A percentile compares a stretch with the other conserved stretches of the same genome.
Evolutionary conservation across 2,888 invertebrate genomes (phyloP).

Genomic region (Tipula lateralis): DNA sequence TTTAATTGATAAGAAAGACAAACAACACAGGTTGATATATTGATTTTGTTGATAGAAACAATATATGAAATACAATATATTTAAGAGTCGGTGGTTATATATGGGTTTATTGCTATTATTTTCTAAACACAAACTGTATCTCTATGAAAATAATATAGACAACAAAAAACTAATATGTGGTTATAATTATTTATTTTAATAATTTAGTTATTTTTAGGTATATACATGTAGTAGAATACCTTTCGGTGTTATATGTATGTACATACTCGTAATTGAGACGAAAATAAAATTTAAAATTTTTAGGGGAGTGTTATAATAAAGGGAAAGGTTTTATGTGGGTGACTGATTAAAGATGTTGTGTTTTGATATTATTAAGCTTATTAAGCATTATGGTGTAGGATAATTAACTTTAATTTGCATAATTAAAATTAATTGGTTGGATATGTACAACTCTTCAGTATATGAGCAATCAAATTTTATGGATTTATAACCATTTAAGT

Average conservation of each 20-base stretch:
- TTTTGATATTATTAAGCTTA: background rate
- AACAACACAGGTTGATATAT: slow-evolving; percentile 19
- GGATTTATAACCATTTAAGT: background rate
- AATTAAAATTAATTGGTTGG: background rate
- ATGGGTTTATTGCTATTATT: slow-evolving; percentile 9
- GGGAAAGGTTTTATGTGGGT: background rate
- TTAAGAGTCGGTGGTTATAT: slow-evolving; percentile 11
- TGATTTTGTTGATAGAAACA: background rate
- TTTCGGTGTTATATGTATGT: too few relatives aligned
- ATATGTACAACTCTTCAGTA: background rate
- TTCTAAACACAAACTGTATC: background rate
- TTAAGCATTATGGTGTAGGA: background rate
- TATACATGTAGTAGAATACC: background rate
- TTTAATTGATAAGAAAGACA: slow-evolving; percentile 19
- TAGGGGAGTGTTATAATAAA: background rate
- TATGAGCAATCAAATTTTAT: background rate
- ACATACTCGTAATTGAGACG: background rate
- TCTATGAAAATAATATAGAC: background rate
- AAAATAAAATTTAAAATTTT: background rate
- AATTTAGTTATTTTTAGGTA: background rate
- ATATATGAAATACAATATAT: background rate
- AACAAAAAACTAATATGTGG: background rate
- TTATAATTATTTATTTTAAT: background rate
- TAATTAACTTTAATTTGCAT: background rate
- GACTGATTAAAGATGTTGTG: background rate